Evolutionary conservation across 1,140 invertebrate species (phyloP).

Genomic region (Myzus persicae): DNA sequence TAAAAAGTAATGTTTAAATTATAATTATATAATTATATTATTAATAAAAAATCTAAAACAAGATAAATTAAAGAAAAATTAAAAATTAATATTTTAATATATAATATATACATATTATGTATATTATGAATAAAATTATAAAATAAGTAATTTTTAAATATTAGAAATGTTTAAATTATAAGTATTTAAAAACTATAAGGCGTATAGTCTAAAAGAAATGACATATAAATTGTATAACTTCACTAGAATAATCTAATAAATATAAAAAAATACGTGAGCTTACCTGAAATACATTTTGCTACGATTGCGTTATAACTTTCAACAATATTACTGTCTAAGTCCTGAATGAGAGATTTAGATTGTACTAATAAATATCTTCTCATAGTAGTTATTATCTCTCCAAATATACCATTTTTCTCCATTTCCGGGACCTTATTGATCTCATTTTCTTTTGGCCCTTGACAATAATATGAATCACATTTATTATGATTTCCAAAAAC

Average conservation of each 20-base stretch:
- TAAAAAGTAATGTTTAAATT: background rate
- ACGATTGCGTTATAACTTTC: background rate
- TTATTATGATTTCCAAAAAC: background rate
- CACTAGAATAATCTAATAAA: too few relatives aligned
- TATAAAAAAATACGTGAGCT: background rate
- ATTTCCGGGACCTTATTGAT: background rate
- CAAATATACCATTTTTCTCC: background rate
- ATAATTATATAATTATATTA: too few relatives aligned
- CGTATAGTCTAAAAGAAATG: background rate
- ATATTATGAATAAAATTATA: too few relatives aligned
- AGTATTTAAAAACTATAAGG: too few relatives aligned
- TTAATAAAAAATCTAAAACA: too few relatives aligned
- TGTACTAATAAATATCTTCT: background rate
- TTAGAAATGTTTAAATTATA: background rate
- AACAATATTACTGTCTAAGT: background rate
- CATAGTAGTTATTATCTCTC: background rate
- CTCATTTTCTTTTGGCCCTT: background rate
- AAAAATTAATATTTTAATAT: too few relatives aligned
- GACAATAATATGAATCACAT: constrained; percentile 13
- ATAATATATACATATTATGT: too few relatives aligned
- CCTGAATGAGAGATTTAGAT: background rate
- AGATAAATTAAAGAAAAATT: too few relatives aligned
- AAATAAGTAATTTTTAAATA: too few relatives aligned
- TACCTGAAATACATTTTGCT: constrained; percentile 10
- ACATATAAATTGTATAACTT: too few relatives aligned